Evolutionary conservation across 2,113 vertebrate genomes (phyloP), one percentile per base, ranked within the genome.

Genomic region (Dolichotis patagonum): DNA sequence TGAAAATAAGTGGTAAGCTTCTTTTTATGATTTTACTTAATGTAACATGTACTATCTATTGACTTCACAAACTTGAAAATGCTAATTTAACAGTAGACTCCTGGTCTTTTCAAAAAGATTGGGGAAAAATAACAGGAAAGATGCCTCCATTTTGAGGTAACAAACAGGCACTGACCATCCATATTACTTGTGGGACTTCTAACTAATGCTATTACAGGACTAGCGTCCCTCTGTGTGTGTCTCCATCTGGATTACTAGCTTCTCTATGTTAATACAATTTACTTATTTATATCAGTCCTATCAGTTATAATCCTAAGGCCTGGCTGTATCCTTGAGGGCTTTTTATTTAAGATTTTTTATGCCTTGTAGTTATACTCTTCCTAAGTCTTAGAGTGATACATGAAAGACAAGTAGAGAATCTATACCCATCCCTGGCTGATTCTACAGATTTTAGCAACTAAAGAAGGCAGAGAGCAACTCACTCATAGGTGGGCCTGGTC

Each of bases 381-480:
- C n/a, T n/a, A 62, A 19, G 0, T 3, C 2, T 26, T 28, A 17
- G 8, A 49, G 41, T 20, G 11, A 1, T 30, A 10, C 41, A 28
- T 26, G 9, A 75, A 84, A 65, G 56, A 69, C 28, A 20, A 75
- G 13, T 4, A 54, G 46, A 4, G 14, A 5, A 17, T 0, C 41
- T 12, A 30, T 28, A 1, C 7, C 24, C n/a, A 46, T 41, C 88
- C 12, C 12, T 24, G 58, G 52, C 73, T 63, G 9, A 5, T 7
- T 17, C 71, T 46, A 1, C 0, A 13, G 41, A 19, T 4, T 16
- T 0, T 22, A 22, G 4, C 85, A 1, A 1, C 0, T 5, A 3
- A 8, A 62, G 63, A 52, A 46, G 60, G 7, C 8, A 60, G 20
- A 43, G 0, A 3, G 3, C 0, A n/a, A 99, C 99, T 99, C 97